Evolutionary conservation across 2,888 invertebrate genomes (phyloP).

Genomic region (Eledona agricola): DNA sequence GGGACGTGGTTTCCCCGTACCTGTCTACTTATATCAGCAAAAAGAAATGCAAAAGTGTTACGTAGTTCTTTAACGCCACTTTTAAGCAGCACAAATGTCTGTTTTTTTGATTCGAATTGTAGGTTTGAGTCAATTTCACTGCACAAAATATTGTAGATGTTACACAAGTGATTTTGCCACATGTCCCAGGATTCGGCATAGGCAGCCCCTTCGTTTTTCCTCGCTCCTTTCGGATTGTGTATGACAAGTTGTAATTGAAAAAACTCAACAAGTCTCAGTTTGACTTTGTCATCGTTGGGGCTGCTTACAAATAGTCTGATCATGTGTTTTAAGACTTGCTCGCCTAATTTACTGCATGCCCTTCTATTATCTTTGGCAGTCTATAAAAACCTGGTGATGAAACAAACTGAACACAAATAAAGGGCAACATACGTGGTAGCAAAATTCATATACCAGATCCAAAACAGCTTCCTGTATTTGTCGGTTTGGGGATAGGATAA

Average conservation of each 20-base stretch:
- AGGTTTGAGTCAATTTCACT: conserved; percentile 49
- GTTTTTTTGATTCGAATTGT: conserved; percentile 37
- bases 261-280: conserved; percentile 62
- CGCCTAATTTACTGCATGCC: conserved; percentile 58
- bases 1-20: no score
- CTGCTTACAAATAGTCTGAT: conserved; percentile 49
- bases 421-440: conserved; percentile 36
- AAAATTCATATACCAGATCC: conserved; percentile 46
- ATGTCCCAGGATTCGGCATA: conserved; percentile 59
- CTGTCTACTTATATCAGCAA: conserved; percentile 60
- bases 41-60: conserved; percentile 49
- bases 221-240: conserved; percentile 65
- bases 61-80: conserved; percentile 42
- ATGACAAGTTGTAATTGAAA: conserved; percentile 64
- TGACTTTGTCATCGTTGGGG: conserved; percentile 48
- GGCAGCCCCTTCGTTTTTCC: conserved; percentile 53
- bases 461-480: conserved; percentile 43
- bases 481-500: conserved; percentile 42
- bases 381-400: conserved; percentile 45
- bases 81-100: conserved; percentile 42
- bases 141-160: conserved; percentile 58
- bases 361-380: conserved; percentile 56
- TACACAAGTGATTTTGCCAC: conserved; percentile 61
- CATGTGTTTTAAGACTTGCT: conserved; percentile 51
- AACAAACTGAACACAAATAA: conserved; percentile 10